Conservation (phyloP, 2,113 vertebrate species). For the Maccullochella peelii region DNA sequence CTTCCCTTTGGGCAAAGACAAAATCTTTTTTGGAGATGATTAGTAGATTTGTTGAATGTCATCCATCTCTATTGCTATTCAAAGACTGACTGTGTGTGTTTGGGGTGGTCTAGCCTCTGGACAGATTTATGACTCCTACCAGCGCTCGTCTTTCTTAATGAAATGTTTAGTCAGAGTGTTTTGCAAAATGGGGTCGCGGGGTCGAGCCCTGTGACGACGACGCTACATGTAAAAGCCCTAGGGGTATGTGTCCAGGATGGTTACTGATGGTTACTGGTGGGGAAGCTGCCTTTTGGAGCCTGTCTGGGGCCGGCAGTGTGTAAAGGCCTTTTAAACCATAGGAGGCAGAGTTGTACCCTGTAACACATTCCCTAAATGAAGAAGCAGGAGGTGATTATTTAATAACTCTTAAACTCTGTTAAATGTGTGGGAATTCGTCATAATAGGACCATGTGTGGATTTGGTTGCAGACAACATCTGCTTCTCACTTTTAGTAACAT, state of each 20-base stretch:
- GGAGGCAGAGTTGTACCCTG: slow-evolving; percentile 27
- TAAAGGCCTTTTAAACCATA: slow-evolving; percentile 57
- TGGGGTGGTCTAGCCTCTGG: slow-evolving; percentile 73
- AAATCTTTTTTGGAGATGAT: slow-evolving; percentile 69
- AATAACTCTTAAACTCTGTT: slow-evolving; percentile 66
- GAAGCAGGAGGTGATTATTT: slow-evolving; percentile 72
- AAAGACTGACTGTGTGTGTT: slow-evolving; percentile 44
- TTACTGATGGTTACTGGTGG: slow-evolving; percentile 28
- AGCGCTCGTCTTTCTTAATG: slow-evolving; percentile 72
- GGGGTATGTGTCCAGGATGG: slow-evolving; percentile 39
- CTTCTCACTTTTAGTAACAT: slow-evolving; percentile 36
- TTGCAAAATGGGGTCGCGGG: slow-evolving; percentile 77
- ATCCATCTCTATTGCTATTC: slow-evolving; percentile 58
- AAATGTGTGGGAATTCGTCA: slow-evolving; percentile 47
- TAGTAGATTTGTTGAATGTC: slow-evolving; percentile 70
- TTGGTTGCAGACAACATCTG: slow-evolving; percentile 41
- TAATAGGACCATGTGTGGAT: slow-evolving; percentile 30
- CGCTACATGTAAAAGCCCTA: slow-evolving; percentile 56
- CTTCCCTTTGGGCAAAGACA: slow-evolving; percentile 54
- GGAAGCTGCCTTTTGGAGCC: slow-evolving; percentile 37
- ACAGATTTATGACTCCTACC: slow-evolving; percentile 74
- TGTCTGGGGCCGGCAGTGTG: slow-evolving; percentile 13
- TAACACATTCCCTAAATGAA: slow-evolving; percentile 50
- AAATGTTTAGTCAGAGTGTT: slow-evolving; percentile 80
- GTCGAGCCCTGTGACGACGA: slow-evolving; percentile 63